phyloP scores from a whole-genome alignment of 2,888 invertebrate genomes.

The Synanthedon tipuliformis region DNA sequence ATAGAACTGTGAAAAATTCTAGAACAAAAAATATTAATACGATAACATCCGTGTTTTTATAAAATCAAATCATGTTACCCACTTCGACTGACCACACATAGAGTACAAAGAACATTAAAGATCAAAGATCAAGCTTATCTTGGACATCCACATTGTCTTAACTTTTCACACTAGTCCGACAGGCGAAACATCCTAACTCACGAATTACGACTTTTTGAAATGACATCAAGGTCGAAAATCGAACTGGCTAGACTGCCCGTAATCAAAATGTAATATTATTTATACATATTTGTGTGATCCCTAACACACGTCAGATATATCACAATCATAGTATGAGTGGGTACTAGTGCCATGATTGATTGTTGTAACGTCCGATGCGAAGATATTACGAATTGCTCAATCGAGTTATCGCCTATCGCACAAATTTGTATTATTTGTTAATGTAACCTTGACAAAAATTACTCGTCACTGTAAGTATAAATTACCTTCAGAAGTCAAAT shows the following conservation, averaged over 20 bases:
- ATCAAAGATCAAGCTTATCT: conserved; percentile 4
- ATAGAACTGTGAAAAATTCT: no score
- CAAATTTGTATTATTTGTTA: not conserved
- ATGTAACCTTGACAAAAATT: not conserved
- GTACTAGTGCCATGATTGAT: not conserved
- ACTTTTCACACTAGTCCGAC: conserved; percentile 2
- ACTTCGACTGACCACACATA: conserved; percentile 4
- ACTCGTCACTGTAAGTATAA: not conserved
- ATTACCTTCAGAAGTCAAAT: not conserved
- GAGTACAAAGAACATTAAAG: conserved; percentile 1
- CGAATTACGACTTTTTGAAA: not conserved
- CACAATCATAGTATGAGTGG: conserved; percentile 10
- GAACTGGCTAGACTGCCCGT: not conserved
- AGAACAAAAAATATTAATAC: no score
- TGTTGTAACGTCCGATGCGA: not conserved
- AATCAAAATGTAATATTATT: conserved; percentile 5
- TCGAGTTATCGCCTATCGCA: not conserved
- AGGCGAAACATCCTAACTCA: not conserved
- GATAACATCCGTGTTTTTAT: no score
- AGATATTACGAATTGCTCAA: not conserved
- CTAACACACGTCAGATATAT: conserved; percentile 18
- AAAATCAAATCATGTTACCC: not conserved
- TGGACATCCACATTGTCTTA: conserved; percentile 4
- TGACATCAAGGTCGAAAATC: not conserved
- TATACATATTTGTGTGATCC: conserved; percentile 11